Conservation (phyloP, 2,888 invertebrate genomes). For the Timema cristinae region DNA sequence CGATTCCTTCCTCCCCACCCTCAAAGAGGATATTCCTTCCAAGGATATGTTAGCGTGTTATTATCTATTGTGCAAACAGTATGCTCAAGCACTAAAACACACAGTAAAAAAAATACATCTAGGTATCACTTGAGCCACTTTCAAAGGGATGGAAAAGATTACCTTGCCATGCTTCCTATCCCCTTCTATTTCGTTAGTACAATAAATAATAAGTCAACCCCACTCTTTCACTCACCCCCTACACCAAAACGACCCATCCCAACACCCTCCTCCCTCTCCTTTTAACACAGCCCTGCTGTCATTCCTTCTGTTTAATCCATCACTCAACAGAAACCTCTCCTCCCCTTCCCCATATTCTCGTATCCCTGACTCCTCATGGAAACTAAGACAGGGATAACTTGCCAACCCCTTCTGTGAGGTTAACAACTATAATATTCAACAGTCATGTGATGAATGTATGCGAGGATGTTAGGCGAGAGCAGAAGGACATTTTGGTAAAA, state of each 20-base stretch:
- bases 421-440: slow-evolving; percentile 7
- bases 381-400: slow-evolving; percentile 15
- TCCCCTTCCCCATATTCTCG: not conserved
- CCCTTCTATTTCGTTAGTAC: not conserved
- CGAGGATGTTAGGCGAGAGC: not conserved
- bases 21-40: too few species aligned
- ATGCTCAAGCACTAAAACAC: too few species aligned
- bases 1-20: too few species aligned
- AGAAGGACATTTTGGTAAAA: too few species aligned
- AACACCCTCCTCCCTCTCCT: not conserved
- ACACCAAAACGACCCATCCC: slow-evolving; percentile 7
- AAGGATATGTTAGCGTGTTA: too few species aligned
- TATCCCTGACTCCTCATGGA: slow-evolving; percentile 5
- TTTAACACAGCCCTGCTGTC: slow-evolving; percentile 4
- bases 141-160: too few species aligned
- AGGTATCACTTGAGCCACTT: too few species aligned
- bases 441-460: slow-evolving; percentile 11
- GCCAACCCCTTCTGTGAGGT: not conserved
- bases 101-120: too few species aligned
- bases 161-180: not conserved
- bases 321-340: slow-evolving; percentile 5
- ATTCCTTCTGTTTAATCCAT: slow-evolving; percentile 19
- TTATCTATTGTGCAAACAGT: too few species aligned
- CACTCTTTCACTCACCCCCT: not conserved
- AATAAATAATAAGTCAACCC: slow-evolving; percentile 10